Percentiles rank a stretch among this genome's conserved stretches.
phyloP scores from a whole-genome alignment of 2,888 invertebrate genomes.

The Drosophila multiciliata region DNA sequence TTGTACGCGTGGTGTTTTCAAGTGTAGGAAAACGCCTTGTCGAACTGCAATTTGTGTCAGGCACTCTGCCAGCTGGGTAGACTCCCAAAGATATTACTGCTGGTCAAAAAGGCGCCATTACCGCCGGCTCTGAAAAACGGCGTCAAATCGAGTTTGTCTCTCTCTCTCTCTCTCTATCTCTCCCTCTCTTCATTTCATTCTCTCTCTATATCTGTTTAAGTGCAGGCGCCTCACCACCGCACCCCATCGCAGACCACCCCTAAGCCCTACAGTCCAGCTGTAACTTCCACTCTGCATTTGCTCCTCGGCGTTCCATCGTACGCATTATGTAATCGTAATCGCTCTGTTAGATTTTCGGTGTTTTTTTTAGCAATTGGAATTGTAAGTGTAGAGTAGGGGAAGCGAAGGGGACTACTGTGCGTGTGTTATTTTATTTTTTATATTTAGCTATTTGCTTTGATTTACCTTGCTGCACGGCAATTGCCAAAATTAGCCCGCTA shows the following conservation, averaged over 20 bases:
- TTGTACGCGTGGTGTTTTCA: background rate
- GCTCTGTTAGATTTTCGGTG: conserved; percentile 40
- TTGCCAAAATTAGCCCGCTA: conserved; percentile 83
- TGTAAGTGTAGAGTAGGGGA: background rate
- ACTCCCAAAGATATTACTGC: conserved; percentile 17
- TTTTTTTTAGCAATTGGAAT: conserved; percentile 22
- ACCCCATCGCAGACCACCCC: background rate
- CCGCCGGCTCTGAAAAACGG: conserved; percentile 60
- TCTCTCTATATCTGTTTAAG: background rate
- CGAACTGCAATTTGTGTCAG: conserved; percentile 27
- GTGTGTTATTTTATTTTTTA: conserved; percentile 12
- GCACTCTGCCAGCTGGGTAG: conserved; percentile 31
- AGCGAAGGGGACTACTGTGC: background rate
- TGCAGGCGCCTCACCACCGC: background rate
- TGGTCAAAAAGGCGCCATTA: conserved; percentile 74
- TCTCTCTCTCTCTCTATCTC: background rate
- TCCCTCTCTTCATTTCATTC: background rate
- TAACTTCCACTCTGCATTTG: conserved; percentile 38
- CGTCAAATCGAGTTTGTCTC: conserved; percentile 40
- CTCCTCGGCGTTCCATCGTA: conserved; percentile 16
- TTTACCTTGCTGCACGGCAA: conserved; percentile 85
- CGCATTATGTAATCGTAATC: conserved; percentile 85
- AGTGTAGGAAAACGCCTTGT: conserved; percentile 2
- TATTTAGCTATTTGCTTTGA: conserved; percentile 32
- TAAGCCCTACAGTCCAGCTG: background rate